Evolutionary conservation across 2,797 vertebrate species (phyloP).

Genomic region (Sebastes minor): DNA sequence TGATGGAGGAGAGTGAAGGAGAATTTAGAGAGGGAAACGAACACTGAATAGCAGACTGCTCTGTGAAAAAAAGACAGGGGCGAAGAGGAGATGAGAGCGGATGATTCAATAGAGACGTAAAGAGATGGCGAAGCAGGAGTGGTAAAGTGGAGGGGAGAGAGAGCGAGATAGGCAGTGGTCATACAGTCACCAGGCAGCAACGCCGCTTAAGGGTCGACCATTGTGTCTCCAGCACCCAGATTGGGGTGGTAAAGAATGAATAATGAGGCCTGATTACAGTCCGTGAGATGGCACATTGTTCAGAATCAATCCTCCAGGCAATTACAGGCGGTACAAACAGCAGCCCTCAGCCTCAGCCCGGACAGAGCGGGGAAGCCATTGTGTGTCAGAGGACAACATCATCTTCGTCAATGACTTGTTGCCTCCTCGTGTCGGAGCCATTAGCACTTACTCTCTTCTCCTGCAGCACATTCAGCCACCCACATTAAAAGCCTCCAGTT

Average conservation of each 20-base stretch:
- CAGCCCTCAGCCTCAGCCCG: constrained; percentile 62
- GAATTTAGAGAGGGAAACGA: constrained; percentile 55
- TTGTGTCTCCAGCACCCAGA: constrained; percentile 72
- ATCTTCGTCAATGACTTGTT: constrained; percentile 81
- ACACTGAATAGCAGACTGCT: constrained; percentile 41
- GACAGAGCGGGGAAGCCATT: constrained; percentile 72
- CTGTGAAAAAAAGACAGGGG: constrained; percentile 44
- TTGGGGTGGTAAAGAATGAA: constrained; percentile 78
- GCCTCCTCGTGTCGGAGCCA: constrained; percentile 69
- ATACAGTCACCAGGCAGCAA: constrained; percentile 60
- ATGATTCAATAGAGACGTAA: constrained; percentile 58
- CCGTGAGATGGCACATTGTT: constrained; percentile 78
- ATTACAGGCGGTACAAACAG: constrained; percentile 76
- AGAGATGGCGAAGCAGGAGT: constrained; percentile 40
- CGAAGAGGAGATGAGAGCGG: constrained; percentile 62
- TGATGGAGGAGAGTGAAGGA: constrained; percentile 64
- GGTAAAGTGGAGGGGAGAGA: constrained; percentile 44
- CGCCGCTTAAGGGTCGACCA: constrained; percentile 68
- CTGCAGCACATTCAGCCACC: constrained; percentile 39
- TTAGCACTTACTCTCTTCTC: constrained; percentile 63
- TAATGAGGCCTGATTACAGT: constrained; percentile 85
- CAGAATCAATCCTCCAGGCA: constrained; percentile 82
- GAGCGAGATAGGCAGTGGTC: constrained; percentile 57
- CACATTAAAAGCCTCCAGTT: constrained; percentile 38
- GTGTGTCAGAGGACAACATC: constrained; percentile 79